Conservation (phyloP, 2,888 invertebrate species). For the Nomada ruficornis region DNA sequence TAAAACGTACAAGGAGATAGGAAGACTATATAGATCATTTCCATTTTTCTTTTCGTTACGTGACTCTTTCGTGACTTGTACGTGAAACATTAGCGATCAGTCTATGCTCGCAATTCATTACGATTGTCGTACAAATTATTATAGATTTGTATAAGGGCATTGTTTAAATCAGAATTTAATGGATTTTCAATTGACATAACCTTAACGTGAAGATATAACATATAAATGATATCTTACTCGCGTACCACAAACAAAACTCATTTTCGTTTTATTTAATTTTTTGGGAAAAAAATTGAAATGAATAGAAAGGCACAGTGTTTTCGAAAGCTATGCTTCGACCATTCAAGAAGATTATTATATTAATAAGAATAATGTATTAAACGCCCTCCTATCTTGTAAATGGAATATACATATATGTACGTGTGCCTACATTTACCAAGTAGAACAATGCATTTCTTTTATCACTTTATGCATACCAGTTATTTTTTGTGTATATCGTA, state of each 20-base stretch:
- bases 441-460: background rate
- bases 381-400: no score
- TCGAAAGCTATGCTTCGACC: background rate
- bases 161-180: slow-evolving; percentile 10
- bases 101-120: background rate
- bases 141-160: background rate
- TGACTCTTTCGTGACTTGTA: no score
- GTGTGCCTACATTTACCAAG: no score
- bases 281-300: background rate
- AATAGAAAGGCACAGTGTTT: background rate
- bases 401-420: no score
- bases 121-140: background rate
- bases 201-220: slow-evolving; percentile 19
- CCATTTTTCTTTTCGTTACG: background rate
- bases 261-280: background rate
- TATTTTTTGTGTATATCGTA: background rate
- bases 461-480: background rate
- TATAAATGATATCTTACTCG: background rate
- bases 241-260: background rate
- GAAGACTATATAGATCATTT: background rate
- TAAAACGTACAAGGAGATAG: background rate
- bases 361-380: no score
- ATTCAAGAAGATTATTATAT: no score
- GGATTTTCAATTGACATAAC: slow-evolving; percentile 29
- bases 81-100: background rate